Evolutionary conservation across 2,888 invertebrate genomes (phyloP).

Genomic region (Ormyrus labotus): DNA sequence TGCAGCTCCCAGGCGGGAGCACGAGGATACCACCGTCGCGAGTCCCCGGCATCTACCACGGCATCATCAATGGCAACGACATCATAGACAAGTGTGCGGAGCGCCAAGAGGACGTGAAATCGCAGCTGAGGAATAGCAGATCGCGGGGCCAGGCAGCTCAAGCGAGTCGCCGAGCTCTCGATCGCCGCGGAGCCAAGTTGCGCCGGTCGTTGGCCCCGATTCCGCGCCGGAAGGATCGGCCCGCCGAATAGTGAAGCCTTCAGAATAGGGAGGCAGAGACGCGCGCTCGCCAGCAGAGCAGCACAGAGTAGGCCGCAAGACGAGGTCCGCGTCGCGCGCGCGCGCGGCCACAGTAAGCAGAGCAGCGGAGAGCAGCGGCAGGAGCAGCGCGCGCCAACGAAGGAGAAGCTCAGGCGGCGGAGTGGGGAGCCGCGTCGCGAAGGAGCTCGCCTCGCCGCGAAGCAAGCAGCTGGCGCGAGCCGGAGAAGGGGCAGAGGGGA

Average conservation of each 20-base stretch:
- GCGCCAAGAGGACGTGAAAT: neutral
- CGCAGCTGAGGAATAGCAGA: slow-evolving; percentile 57
- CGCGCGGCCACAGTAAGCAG: neutral
- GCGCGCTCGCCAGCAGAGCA: too few species aligned
- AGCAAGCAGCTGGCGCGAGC: too few species aligned
- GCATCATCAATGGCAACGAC: slow-evolving; percentile 67
- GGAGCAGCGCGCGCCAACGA: slow-evolving; percentile 56
- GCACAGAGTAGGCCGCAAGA: too few species aligned
- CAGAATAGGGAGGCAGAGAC: too few species aligned
- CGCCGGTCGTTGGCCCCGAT: slow-evolving; percentile 70
- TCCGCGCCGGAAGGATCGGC: slow-evolving; percentile 71
- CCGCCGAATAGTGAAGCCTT: slow-evolving; percentile 69
- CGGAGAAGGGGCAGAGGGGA: neutral
- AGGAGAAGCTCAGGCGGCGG: slow-evolving; percentile 52
- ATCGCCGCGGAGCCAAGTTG: slow-evolving; percentile 67
- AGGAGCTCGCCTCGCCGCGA: neutral
- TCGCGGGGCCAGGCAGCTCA: slow-evolving; percentile 53
- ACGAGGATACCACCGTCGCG: slow-evolving; percentile 72
- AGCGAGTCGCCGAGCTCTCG: slow-evolving; percentile 67
- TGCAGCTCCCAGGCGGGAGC: slow-evolving; percentile 76
- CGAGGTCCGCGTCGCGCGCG: too few species aligned
- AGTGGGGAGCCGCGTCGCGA: neutral
- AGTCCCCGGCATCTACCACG: slow-evolving; percentile 69
- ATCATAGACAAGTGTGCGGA: slow-evolving; percentile 61
- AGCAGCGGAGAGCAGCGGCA: slow-evolving; percentile 22